Evolutionary conservation across 2,113 vertebrate genomes (phyloP), one percentile per base, ranked within the genome.

Genomic region (Macrotus californicus): DNA sequence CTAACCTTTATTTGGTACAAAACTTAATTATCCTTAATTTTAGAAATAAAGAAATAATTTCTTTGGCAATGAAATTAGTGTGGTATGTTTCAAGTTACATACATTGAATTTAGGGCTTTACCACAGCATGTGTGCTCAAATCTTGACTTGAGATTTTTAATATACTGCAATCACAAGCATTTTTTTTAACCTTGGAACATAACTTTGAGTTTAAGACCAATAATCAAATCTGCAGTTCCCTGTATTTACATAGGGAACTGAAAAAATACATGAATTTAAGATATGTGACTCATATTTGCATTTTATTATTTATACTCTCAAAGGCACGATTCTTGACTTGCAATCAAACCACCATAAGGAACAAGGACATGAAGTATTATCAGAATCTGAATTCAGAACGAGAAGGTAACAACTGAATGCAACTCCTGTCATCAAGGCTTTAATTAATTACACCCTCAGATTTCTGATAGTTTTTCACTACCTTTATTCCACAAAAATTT

Each of bases 261-360:
- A 61, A 54, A 87, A 86, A 80, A 14, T 80, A 70, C 56, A 87
- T 72, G 13, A 6, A 34, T 56, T 59, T 95, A 76, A 94, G 95
- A 77, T 34, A 97, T 43, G 26, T n/a, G 50, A 87, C 3, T 88
- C 13, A 29, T 24, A 76, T 81, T 85, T 94, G 61, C 34, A 67
- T 92, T 87, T 92, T 90, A 72, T 94, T 83, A 86, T 96, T 87
- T 75, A 95, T 91, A 86, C 83, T 48, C 52, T 83, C 29, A 82
- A 70, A 70, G 19, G 66, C 56, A 61, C 50, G 75, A 83, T 81
- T 43, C 26, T 69, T 93, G 64, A 89, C 87, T 89, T 83, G 56
- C 15, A 89, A 82, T 92, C 41, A 70, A 43, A 79, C 13, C 19
- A 66, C 15, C 12, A 39, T 34, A 80, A 79, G 7, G 31, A 59